These are phyloP conservation scores for Enhydra lutris DNA, from an alignment of 2,113 vertebrate species.

Conservation along the genomic window DNA sequence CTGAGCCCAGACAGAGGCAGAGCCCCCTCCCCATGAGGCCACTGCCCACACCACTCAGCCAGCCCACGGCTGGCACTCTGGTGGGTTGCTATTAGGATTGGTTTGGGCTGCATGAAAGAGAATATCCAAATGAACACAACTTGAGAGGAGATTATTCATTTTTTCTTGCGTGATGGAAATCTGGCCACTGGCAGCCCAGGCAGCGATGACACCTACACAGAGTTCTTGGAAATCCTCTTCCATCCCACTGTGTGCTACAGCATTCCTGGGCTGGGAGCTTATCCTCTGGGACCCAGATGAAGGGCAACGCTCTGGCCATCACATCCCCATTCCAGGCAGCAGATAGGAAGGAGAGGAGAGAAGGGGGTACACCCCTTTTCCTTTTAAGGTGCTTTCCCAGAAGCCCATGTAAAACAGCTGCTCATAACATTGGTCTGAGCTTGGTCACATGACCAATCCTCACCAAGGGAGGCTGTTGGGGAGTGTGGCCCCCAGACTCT, in stretches of 20 bases:
- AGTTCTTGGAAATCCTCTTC: not conserved
- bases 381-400: not conserved
- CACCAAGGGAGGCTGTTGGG: not conserved
- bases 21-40: not conserved
- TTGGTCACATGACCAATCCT: not conserved
- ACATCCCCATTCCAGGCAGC: not conserved
- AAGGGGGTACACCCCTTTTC: not conserved
- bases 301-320: not conserved
- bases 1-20: not conserved
- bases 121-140: not conserved
- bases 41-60: not conserved
- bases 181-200: not conserved
- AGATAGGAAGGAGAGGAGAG: not conserved
- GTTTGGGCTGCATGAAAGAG: not conserved
- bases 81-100: not conserved
- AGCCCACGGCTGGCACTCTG: no score
- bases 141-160: not conserved
- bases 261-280: not conserved
- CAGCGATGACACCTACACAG: not conserved
- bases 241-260: no score
- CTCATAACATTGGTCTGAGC: not conserved
- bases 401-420: not conserved
- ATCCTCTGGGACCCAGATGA: rapidly evolving
- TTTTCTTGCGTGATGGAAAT: not conserved
- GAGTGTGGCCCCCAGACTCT: not conserved